These are phyloP conservation scores for Xylota segnis DNA, from an alignment of 2,888 invertebrate species.

Conservation along the genomic window DNA sequence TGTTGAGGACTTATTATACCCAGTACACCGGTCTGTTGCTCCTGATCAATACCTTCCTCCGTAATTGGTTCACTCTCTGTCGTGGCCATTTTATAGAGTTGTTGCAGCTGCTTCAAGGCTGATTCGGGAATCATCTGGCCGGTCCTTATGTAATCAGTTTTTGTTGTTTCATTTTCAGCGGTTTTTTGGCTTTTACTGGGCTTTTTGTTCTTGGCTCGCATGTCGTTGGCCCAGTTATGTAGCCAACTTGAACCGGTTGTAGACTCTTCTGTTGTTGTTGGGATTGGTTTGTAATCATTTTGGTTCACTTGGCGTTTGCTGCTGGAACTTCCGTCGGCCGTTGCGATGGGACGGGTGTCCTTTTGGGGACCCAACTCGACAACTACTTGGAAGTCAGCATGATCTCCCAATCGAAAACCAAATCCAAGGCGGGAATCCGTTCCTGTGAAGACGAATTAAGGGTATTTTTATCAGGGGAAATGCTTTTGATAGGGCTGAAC, in stretches of 20 bases:
- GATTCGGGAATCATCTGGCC: conserved; percentile 84
- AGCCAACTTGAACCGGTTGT: conserved; percentile 58
- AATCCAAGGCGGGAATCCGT: conserved; percentile 92
- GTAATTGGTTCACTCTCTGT: conserved; percentile 56
- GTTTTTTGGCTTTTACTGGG: conserved; percentile 52
- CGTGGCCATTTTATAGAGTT: conserved; percentile 83
- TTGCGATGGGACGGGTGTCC: conserved; percentile 89
- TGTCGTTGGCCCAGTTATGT: conserved; percentile 86
- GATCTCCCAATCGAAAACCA: conserved; percentile 92
- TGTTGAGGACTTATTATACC: conserved; percentile 45
- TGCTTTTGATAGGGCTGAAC: background rate
- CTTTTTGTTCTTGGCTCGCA: conserved; percentile 81
- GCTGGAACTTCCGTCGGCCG: conserved; percentile 81
- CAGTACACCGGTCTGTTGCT: conserved; percentile 27
- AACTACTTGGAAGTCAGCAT: conserved; percentile 92
- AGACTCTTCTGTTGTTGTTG: conserved; percentile 23
- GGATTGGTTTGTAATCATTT: conserved; percentile 77
- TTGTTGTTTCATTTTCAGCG: conserved; percentile 72
- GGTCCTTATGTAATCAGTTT: conserved; percentile 68
- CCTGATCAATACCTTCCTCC: conserved; percentile 52
- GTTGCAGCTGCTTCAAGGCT: conserved; percentile 82
- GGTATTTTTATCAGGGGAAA: background rate
- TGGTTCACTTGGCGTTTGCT: conserved; percentile 82
- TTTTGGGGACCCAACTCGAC: conserved; percentile 92
- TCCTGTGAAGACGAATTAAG: conserved; percentile 85